Conservation (phyloP, 2,113 vertebrate genomes). For the Leiothrix lutea region DNA sequence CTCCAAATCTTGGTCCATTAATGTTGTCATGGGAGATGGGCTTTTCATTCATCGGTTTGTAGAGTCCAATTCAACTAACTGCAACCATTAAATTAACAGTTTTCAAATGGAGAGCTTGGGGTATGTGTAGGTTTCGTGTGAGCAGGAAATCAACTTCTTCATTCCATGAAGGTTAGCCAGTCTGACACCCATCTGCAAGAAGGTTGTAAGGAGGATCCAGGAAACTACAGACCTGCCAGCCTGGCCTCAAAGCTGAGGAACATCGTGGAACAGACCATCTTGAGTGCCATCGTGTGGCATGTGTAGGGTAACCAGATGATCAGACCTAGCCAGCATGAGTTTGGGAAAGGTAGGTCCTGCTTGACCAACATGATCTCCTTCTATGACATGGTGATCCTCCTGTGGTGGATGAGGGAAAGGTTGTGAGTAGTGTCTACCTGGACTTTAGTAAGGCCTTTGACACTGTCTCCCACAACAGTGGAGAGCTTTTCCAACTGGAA, state of each 20-base stretch:
- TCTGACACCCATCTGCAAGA: neutral
- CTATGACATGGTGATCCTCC: neutral
- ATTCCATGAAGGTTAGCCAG: neutral
- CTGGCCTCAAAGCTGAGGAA: neutral
- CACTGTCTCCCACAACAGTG: neutral
- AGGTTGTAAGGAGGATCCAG: neutral
- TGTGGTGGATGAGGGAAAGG: neutral
- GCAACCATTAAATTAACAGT: neutral
- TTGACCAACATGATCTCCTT: neutral
- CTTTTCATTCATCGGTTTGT: neutral
- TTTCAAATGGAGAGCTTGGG: neutral
- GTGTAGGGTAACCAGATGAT: neutral
- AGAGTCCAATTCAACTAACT: neutral
- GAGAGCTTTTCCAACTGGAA: no score
- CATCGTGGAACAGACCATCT: neutral
- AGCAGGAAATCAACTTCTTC: neutral
- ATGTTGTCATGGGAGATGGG: neutral
- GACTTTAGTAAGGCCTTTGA: neutral
- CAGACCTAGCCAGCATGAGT: neutral
- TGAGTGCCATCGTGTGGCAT: neutral
- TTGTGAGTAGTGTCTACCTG: neutral
- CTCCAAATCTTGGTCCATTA: neutral
- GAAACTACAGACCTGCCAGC: neutral
- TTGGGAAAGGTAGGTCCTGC: neutral
- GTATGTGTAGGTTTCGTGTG: neutral